These are phyloP conservation scores for Arrhopalites spinosus DNA, from an alignment of 2,888 invertebrate genomes.

Conservation along the genomic window DNA sequence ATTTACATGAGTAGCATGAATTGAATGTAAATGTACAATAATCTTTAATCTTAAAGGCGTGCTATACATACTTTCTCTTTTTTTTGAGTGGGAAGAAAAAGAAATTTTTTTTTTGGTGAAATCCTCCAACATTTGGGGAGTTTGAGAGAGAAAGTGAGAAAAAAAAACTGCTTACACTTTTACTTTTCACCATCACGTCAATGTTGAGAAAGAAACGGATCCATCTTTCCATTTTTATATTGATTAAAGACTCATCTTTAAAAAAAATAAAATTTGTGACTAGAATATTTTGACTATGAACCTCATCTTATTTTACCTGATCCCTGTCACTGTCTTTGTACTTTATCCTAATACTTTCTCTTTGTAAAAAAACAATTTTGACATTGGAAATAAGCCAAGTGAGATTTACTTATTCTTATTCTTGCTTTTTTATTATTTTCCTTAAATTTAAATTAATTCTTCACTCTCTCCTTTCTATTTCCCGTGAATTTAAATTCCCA, in stretches of 20 bases:
- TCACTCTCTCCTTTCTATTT: no score
- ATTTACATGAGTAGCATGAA: constrained; percentile 19
- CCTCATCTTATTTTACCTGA: background rate
- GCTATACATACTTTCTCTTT: background rate
- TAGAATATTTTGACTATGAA: constrained; percentile 1
- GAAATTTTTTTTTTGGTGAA: background rate
- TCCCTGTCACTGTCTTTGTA: no score
- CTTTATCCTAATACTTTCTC: no score
- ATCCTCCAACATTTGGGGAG: background rate
- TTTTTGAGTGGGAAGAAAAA: background rate
- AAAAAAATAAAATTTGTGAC: background rate
- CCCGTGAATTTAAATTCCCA: no score
- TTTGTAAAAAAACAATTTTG: no score
- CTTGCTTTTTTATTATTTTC: no score
- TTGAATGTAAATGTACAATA: constrained; percentile 16
- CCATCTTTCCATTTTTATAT: constrained; percentile 1
- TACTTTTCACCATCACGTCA: background rate
- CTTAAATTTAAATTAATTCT: no score
- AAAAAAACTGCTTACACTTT: no score
- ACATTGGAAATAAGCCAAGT: no score
- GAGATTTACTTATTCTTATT: no score
- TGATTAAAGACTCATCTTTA: constrained; percentile 4
- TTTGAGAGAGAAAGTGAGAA: no score
- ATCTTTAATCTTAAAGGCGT: background rate
- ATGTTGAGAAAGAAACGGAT: background rate